These are phyloP conservation scores for Macroramphosus scolopax DNA, from an alignment of 2,797 vertebrate genomes.

Conservation along the genomic window DNA sequence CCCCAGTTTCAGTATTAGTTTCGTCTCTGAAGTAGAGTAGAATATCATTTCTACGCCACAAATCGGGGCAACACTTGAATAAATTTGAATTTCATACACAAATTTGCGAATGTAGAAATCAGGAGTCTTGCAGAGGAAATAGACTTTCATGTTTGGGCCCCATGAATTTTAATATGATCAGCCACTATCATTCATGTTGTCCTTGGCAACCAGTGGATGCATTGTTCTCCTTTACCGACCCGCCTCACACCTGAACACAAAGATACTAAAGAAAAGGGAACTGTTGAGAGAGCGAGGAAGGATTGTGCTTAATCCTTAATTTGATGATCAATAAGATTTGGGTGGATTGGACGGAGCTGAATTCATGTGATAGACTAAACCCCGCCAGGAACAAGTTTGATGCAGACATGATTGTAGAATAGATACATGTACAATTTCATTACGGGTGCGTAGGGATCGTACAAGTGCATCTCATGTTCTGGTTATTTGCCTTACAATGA, in stretches of 20 bases:
- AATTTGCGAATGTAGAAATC: constrained; percentile 10
- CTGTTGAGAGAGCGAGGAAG: neutral
- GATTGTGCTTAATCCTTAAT: constrained; percentile 31
- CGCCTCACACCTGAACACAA: constrained; percentile 17
- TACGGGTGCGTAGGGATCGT: neutral
- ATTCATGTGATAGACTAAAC: constrained; percentile 17
- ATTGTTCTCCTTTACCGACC: constrained; percentile 4
- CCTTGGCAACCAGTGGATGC: constrained; percentile 34
- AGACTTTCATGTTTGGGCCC: constrained; percentile 9
- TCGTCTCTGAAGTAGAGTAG: constrained; percentile 13
- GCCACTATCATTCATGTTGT: constrained; percentile 14
- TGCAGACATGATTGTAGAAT: constrained; percentile 24
- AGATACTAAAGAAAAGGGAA: constrained; percentile 1
- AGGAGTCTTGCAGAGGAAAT: constrained; percentile 10
- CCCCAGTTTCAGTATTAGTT: constrained; percentile 13
- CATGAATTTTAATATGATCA: constrained; percentile 16
- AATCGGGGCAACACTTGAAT: constrained; percentile 26
- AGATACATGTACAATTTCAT: constrained; percentile 24
- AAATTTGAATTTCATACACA: constrained; percentile 15
- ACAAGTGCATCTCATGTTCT: constrained; percentile 27
- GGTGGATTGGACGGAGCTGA: constrained; percentile 12
- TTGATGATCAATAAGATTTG: constrained; percentile 24
- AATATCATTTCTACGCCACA: constrained; percentile 11
- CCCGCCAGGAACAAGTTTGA: constrained; percentile 26
- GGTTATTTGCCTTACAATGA: constrained; percentile 26